Evolutionary conservation across 1,140 invertebrate species (phyloP).

Genomic region (Bombus affinis): DNA sequence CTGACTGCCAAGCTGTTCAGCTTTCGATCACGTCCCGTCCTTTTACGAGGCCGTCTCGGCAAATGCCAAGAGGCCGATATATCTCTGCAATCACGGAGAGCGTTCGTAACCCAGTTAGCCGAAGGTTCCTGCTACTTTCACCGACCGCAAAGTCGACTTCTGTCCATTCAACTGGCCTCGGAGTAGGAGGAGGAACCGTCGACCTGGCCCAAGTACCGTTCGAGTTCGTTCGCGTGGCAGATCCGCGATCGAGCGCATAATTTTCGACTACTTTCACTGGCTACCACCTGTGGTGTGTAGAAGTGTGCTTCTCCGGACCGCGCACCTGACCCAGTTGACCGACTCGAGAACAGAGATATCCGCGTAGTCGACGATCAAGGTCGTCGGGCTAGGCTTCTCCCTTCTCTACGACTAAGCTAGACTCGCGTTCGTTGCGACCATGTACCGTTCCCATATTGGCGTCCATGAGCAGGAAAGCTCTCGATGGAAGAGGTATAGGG

Average conservation of each 20-base stretch:
- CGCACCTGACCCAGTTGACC: slow-evolving; percentile 63
- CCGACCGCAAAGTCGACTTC: slow-evolving; percentile 45
- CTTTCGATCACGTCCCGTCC: slow-evolving; percentile 26
- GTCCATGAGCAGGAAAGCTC: not conserved
- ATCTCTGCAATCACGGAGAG: slow-evolving; percentile 5
- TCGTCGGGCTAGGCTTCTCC: slow-evolving; percentile 36
- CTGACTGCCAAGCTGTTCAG: not conserved
- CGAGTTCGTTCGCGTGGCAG: slow-evolving; percentile 36
- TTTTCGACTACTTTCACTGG: slow-evolving; percentile 65
- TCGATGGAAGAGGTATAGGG: not conserved
- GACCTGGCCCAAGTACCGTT: slow-evolving; percentile 36
- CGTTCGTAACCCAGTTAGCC: slow-evolving; percentile 63
- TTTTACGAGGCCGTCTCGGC: not conserved
- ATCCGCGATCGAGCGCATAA: slow-evolving; percentile 58
- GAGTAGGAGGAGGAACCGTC: not conserved
- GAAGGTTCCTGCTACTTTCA: slow-evolving; percentile 65
- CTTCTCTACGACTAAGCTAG: not conserved
- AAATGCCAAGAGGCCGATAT: slow-evolving; percentile 25
- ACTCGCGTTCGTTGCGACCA: no score
- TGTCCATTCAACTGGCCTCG: slow-evolving; percentile 59
- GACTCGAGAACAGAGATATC: slow-evolving; percentile 33
- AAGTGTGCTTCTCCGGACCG: not conserved
- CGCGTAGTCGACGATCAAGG: slow-evolving; percentile 65
- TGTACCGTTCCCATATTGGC: not conserved
- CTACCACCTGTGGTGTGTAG: not conserved